Evolutionary conservation across 2,113 vertebrate species (phyloP), one percentile per base, ranked within the genome.

Genomic region (Glaucomys volans): DNA sequence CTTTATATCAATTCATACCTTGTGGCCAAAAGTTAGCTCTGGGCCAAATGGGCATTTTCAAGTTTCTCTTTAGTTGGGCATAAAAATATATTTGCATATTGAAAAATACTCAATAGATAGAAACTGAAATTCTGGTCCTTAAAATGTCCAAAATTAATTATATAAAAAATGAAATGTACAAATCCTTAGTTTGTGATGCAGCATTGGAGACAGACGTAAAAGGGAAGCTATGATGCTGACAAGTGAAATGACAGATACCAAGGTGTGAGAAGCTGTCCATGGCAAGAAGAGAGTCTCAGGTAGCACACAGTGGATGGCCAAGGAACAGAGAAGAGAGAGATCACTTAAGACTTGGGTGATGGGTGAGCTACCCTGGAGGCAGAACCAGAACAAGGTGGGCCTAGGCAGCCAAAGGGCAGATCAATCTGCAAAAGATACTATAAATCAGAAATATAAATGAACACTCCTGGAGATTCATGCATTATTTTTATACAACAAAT

Each of bases 81-180:
- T 77, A 54, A 94, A 81, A 96, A 77, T n/a, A 54, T 54, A 79
- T 76, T 75, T 74, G 66, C 67, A 66, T 32, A 88, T 93, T 95
- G 64, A 37, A 91, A 96, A 81, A 57, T 77, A 95, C 10, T 59
- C 40, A 54, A 57, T 5, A 87, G 32, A 1, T 35, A 85, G 84
- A 71, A 88, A 85, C 57, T 80, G 80, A 93, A 96, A 74, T 91
- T 62, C n/a, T 86, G 9, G 6, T 86, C 37, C n/a, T 79, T 47
- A 59, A 82, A 86, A 59, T 77, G 47, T 18, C 4, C 40, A 67
- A 67, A 72, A 84, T 80, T 71, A 85, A 88, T 82, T 94, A 50
- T 87, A 44, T 44, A 4, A 75, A 92, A 89, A 93, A 66, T 42
- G 20, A 93, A 93, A 75, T 17, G 42, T 84, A 88, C 6, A 67